Evolutionary conservation across 2,113 vertebrate species (phyloP), one percentile per base, ranked within the genome.

Genomic region (Nannospalax galili): DNA sequence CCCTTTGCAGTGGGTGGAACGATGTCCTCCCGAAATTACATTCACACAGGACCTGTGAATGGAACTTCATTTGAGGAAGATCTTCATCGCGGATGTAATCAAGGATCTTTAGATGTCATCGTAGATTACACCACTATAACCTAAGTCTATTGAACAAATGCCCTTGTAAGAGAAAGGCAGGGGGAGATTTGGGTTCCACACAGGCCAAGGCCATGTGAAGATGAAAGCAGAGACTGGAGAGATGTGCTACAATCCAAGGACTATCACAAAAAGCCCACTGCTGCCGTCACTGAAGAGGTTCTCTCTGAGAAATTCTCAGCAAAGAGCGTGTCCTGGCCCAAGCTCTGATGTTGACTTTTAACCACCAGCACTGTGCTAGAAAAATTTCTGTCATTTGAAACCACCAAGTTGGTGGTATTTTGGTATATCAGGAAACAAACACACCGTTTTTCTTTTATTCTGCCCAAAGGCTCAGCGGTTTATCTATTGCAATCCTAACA

Each of bases 41-140:
- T 60, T 52, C 26, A 67, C 35, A 10, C 80, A 37, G 20, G 52
- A 91, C 14, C 17, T 79, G 7, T 15, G 35, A 91, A 56, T 35
- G 9, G 48, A 69, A 82, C 4, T 84, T 79, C 62, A 35, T 73
- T 93, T 80, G 72, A 90, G n/a, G n/a, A n/a, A 81, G 90, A 80
- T 6, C 1, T 0, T 60, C 58, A 75, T 79, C 89, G 42, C 45
- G 73, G 52, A 90, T 69, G 1, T 65, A 48, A 86, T 84, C 75
- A 77, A 70, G 37, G 40, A 92, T 92, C 45, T 81, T 35, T 37
- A 56, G 45, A 89, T 19, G 64, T n/a, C 37, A 86, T 58, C 40
- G 2, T 84, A 67, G 79, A 77, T 91, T 75, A 75, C 84, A 84
- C 35, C 30, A 52, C 58, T 60, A 75, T 62, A 16, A 40, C 26